phyloP scores from a whole-genome alignment of 2,888 invertebrate species.

The Herminia tarsipennalis region DNA sequence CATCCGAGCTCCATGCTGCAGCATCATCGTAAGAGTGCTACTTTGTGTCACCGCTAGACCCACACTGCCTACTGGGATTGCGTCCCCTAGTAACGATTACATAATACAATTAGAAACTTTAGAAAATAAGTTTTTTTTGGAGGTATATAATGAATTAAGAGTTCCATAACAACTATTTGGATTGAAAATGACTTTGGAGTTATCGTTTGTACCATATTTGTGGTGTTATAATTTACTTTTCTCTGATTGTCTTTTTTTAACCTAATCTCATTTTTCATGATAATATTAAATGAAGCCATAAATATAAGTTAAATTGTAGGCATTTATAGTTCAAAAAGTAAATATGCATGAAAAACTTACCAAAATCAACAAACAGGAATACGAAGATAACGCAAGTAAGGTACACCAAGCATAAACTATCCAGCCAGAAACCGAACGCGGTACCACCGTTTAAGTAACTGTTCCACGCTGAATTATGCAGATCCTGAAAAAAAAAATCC shows the following conservation, averaged over 20 bases:
- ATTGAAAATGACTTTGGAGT: too few relatives aligned
- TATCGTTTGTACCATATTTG: too few relatives aligned
- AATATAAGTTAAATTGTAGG: too few relatives aligned
- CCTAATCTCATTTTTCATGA: too few relatives aligned
- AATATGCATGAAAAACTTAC: constrained; percentile 61
- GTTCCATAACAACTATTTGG: too few relatives aligned
- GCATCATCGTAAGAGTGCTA: constrained; percentile 85
- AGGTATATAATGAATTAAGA: neutral
- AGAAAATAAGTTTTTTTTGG: neutral
- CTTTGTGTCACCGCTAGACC: constrained; percentile 89
- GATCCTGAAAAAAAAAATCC: constrained; percentile 82
- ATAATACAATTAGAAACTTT: neutral
- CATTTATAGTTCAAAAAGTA: neutral
- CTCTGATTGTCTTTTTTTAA: too few relatives aligned
- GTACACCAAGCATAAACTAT: constrained; percentile 87
- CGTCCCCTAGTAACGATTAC: constrained; percentile 50
- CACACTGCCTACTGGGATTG: constrained; percentile 84
- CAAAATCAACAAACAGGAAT: constrained; percentile 83
- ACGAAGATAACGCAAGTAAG: constrained; percentile 88
- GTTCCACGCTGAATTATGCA: constrained; percentile 89
- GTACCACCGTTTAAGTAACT: constrained; percentile 87
- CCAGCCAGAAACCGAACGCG: constrained; percentile 88
- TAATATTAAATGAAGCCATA: too few relatives aligned
- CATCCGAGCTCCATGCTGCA: constrained; percentile 93
- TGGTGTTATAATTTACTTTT: too few relatives aligned